Conservation (phyloP, 2,888 invertebrate species). For the Drosophila fungiperda region DNA sequence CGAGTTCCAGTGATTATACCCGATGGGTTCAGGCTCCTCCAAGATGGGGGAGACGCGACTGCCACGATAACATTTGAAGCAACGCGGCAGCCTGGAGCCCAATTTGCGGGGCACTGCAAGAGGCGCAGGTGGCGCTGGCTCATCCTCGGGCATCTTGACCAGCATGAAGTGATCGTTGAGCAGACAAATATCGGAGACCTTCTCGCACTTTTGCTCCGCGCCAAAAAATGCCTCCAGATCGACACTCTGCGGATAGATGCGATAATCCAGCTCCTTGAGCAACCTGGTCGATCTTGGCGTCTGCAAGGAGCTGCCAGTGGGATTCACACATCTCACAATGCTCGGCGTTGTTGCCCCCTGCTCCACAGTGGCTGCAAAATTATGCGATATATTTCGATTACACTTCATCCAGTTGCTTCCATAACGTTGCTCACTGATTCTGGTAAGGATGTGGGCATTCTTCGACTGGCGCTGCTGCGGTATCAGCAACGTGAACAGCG, state of each 20-base stretch:
- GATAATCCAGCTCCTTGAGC: constrained; percentile 55
- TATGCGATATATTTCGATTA: constrained; percentile 31
- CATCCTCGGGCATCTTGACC: constrained; percentile 77
- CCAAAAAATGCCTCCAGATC: constrained; percentile 74
- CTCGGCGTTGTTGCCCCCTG: constrained; percentile 2
- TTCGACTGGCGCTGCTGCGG: constrained; percentile 42
- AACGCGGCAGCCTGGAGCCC: constrained; percentile 53
- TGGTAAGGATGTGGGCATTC: constrained; percentile 36
- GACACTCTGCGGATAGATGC: constrained; percentile 73
- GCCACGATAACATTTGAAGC: constrained; percentile 65
- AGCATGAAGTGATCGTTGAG: constrained; percentile 83
- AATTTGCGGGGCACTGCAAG: constrained; percentile 11
- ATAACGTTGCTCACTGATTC: constrained; percentile 42
- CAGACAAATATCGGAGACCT: constrained; percentile 80
- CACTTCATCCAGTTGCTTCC: constrained; percentile 36
- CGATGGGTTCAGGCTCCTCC: constrained; percentile 31
- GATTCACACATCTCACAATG: constrained; percentile 32
- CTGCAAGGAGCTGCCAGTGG: constrained; percentile 11
- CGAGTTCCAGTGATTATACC: constrained; percentile 31
- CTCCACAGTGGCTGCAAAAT: constrained; percentile 16
- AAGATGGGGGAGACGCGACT: constrained; percentile 68
- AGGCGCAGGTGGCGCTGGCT: neutral
- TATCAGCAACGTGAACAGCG: constrained; percentile 45
- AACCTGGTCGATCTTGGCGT: constrained; percentile 20
- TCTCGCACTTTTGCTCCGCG: constrained; percentile 59